Base-by-base conservation (phyloP, 2,113 vertebrate species). In the Penelope pileata region DNA sequence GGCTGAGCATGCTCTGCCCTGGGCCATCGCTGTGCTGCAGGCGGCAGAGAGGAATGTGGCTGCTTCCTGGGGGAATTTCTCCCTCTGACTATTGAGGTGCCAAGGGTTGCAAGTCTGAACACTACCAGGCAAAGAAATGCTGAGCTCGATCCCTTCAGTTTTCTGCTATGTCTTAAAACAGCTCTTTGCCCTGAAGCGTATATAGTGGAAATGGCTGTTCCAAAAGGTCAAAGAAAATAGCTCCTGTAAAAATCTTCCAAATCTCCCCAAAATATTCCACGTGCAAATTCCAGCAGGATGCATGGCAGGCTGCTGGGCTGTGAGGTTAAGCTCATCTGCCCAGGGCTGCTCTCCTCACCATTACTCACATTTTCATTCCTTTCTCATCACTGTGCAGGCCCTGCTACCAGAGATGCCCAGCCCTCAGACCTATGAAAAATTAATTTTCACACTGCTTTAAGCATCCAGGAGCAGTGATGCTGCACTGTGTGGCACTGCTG, bases 331-430 rank as follows among this genome's bases (percentile, higher is more conserved):
- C 18, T 18, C 3, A 3, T 24, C 51, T 24, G 34, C 38, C 9
- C 40, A 8, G 43, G 56, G 43, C 47, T 63, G n/a, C 36, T 17
- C 59, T 9, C 56, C 3, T 9, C 2, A 2, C 68, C 53, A 0
- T 0, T 8, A 2, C 42, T 6, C 3, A 16, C 1, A 0, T 8
- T 19, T 6, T 66, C n/a, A 0, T 10, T 16, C 27, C 56, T 5
- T 2, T 11, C 60, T 50, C 3, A 1, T 10, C 5, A 2, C 56
- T 53, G 50, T 56, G 19, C 22, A n/a, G 38, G 53, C 51, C 51
- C 51, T 0, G 4, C 36, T 78, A 78, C 54, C 1, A 2, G 9
- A 30, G 53, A 3, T 4, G 58, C 83, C 79, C 26, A 8, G 40
- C 36, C 14, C 45, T 23, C 16, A 42, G 23, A 54, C 29, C 14